A percentile compares a stretch with the other conserved stretches of the same genome.
Evolutionary conservation across 1,140 invertebrate genomes (phyloP).

Genomic region (Manduca sexta): DNA sequence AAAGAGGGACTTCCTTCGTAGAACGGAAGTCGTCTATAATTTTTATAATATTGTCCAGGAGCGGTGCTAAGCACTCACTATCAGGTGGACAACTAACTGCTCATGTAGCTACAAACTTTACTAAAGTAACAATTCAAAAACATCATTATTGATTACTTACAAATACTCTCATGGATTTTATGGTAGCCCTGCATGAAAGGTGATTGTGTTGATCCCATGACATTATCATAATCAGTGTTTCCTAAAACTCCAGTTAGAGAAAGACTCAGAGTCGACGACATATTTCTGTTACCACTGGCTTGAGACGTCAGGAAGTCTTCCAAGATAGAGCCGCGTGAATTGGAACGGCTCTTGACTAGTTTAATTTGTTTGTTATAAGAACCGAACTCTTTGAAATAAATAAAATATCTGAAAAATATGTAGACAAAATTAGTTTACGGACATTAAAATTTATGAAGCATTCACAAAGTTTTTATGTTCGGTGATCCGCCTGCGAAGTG

Average conservation of each 20-base stretch:
- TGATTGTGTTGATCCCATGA: slow-evolving; percentile 25
- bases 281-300: slow-evolving; percentile 25
- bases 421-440: too few species aligned
- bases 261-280: slow-evolving; percentile 36
- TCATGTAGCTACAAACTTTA: too few species aligned
- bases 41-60: too few species aligned
- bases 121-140: too few species aligned
- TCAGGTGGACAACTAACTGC: too few species aligned
- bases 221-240: slow-evolving; percentile 41
- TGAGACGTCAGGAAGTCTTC: slow-evolving; percentile 49
- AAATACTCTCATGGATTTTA: slow-evolving; percentile 53
- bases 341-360: slow-evolving; percentile 61
- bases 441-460: too few species aligned
- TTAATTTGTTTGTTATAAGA: slow-evolving; percentile 69
- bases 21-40: too few species aligned
- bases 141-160: slow-evolving; percentile 33
- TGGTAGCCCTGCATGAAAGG: slow-evolving; percentile 36
- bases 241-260: slow-evolving; percentile 39
- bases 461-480: too few species aligned
- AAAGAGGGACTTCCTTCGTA: too few species aligned
- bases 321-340: slow-evolving; percentile 58
- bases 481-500: too few species aligned
- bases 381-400: slow-evolving; percentile 74
- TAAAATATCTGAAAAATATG: slow-evolving; percentile 73
- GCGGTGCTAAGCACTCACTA: too few species aligned